Evolutionary conservation across 2,113 vertebrate species (phyloP).

Genomic region (Elanus axillaris): DNA sequence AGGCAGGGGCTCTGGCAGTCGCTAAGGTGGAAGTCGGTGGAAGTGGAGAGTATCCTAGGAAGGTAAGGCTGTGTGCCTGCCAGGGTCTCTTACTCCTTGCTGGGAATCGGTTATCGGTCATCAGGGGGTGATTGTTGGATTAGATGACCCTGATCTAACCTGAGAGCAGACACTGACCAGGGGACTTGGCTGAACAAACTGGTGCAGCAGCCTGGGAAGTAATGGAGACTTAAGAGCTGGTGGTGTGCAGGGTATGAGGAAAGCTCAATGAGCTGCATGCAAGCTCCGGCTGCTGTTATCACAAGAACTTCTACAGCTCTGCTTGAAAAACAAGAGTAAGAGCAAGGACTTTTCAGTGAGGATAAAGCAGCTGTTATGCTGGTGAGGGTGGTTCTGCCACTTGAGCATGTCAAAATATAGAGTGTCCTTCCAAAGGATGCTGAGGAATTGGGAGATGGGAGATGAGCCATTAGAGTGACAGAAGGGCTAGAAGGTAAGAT

Average conservation of each 20-base stretch:
- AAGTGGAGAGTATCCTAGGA: neutral
- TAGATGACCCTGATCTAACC: neutral
- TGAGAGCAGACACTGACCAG: neutral
- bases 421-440: neutral
- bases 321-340: neutral
- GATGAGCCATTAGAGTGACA: neutral
- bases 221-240: neutral
- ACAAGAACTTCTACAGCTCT: neutral
- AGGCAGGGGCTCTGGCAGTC: neutral
- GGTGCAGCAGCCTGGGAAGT: neutral
- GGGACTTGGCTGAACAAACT: neutral
- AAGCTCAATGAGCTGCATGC: neutral
- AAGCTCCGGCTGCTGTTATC: neutral
- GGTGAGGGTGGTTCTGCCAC: neutral
- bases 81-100: neutral
- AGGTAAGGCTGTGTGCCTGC: neutral
- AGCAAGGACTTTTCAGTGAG: neutral
- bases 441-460: neutral
- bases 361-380: neutral
- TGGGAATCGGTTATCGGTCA: neutral
- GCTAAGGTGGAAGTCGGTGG: neutral
- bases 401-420: neutral
- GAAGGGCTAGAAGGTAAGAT: neutral
- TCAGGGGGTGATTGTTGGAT: neutral
- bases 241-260: neutral